Evolutionary conservation across 92 coral and sea anemone species (phyloP).

Genomic region (Isaurus tuberculatus): DNA sequence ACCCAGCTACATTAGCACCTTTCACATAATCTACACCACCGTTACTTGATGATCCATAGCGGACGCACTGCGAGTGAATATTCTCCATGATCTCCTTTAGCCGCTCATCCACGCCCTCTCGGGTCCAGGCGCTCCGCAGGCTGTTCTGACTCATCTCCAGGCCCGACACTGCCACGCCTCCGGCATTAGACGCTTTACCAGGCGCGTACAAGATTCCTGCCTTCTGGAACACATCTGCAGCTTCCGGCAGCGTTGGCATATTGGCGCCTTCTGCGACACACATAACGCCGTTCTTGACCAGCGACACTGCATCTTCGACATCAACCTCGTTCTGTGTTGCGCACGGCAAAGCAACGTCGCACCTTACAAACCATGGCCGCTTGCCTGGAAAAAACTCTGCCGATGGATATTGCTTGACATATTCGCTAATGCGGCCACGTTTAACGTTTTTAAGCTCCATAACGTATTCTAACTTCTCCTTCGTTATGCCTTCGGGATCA

Average conservation of each 20-base stretch:
- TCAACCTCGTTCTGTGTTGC: conserved; percentile 88
- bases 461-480: conserved; percentile 78
- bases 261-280: conserved; percentile 92
- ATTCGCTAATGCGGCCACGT: conserved; percentile 87
- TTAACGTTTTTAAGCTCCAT: conserved; percentile 76
- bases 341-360: conserved; percentile 88
- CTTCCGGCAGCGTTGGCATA: conserved; percentile 86
- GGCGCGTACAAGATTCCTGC: conserved; percentile 80
- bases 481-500: conserved; percentile 81
- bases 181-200: conserved; percentile 92
- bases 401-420: conserved; percentile 65
- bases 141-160: conserved; percentile 94
- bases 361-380: conserved; percentile 87
- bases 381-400: conserved; percentile 82
- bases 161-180: conserved; percentile 97
- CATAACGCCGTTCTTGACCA: conserved; percentile 76
- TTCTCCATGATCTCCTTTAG: conserved; percentile 93
- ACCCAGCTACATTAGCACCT: conserved; percentile 89
- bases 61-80: conserved; percentile 74
- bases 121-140: conserved; percentile 86
- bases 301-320: conserved; percentile 75
- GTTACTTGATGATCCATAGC: conserved; percentile 63
- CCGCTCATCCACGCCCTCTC: conserved; percentile 85
- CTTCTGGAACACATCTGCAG: conserved; percentile 77
- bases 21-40: conserved; percentile 83